Base-by-base conservation (phyloP, 2,113 vertebrate species). In the Eptesicus fuscus region DNA sequence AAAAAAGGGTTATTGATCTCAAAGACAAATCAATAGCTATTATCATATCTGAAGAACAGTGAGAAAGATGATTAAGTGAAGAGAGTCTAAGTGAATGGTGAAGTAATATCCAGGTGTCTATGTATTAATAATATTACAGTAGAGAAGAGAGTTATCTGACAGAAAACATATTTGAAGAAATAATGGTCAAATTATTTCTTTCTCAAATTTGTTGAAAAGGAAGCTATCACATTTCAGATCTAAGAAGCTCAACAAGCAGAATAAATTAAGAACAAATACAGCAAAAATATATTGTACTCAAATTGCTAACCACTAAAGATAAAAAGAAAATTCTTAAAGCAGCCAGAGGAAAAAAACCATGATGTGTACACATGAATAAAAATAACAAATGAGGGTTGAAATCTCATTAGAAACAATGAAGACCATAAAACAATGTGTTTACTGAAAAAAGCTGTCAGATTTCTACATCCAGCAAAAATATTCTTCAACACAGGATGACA, bases 101-200 rank as follows among this genome's bases (percentile, higher is more conserved):
- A n/a, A 49, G 47, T 65, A 77, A 32, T 71, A 73, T 59, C 9
- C 67, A 12, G 5, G 17, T 78, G 1, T 61, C 40, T 42, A 8
- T 42, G 2, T 69, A 32, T 28, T 88, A 65, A 42, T 53, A 47
- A 69, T 83, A 61, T 25, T 82, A 40, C 2, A 78, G 10, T 40
- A 51, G 23, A 49, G 25, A 59, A 84, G 11, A 69, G 47, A 32
- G 20, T 88, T 20, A 44, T 47, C 20, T 53, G 32, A 78, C 7
- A 49, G 32, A 93, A 85, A 87, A 63, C 9, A 67, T 82, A 11
- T 78, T 69, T 80, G 69, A 95, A 88, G 74, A 93, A 71, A 47
- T 35, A 82, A 51, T 61, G 28, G 11, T 37, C 40, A n/a, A 51
- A 77, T 47, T 53, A 20, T 53, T 56, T 20, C 18, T 28, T 44